Conservation (phyloP, 2,113 vertebrate species). For the Copsychus sechellarum region DNA sequence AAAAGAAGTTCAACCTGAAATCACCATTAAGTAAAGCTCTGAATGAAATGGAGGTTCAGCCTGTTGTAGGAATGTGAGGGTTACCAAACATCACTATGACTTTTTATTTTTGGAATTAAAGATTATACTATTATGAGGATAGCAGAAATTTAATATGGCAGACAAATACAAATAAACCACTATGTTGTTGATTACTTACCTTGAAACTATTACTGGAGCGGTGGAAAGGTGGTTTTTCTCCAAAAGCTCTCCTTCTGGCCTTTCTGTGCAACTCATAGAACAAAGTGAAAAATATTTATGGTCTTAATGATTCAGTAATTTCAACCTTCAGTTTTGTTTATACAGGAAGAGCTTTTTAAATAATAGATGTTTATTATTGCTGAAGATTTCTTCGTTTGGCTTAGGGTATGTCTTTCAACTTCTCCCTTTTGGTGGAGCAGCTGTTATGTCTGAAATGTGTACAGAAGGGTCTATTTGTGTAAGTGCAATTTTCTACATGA, state of each 20-base stretch:
- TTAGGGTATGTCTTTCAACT: neutral
- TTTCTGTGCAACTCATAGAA: neutral
- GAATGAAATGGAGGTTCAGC: neutral
- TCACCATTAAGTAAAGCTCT: neutral
- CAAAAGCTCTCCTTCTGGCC: neutral
- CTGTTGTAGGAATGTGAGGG: neutral
- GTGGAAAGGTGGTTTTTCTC: neutral
- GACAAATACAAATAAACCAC: neutral
- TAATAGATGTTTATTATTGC: constrained; percentile 14
- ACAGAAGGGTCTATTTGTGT: neutral
- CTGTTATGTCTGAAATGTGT: neutral
- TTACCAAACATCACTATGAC: neutral
- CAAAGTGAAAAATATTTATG: constrained; percentile 29
- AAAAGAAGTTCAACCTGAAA: neutral
- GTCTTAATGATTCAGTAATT: constrained; percentile 33
- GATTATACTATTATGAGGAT: neutral
- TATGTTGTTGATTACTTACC: neutral
- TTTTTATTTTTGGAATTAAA: neutral
- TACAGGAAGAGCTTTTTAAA: constrained; percentile 16
- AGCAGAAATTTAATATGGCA: neutral
- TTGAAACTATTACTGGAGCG: neutral
- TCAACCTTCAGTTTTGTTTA: constrained; percentile 53
- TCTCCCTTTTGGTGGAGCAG: neutral
- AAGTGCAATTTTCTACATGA: constrained; percentile 24
- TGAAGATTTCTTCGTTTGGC: neutral